Evolutionary conservation across 2,888 invertebrate genomes (phyloP).

Genomic region (Mystacides longicornis): DNA sequence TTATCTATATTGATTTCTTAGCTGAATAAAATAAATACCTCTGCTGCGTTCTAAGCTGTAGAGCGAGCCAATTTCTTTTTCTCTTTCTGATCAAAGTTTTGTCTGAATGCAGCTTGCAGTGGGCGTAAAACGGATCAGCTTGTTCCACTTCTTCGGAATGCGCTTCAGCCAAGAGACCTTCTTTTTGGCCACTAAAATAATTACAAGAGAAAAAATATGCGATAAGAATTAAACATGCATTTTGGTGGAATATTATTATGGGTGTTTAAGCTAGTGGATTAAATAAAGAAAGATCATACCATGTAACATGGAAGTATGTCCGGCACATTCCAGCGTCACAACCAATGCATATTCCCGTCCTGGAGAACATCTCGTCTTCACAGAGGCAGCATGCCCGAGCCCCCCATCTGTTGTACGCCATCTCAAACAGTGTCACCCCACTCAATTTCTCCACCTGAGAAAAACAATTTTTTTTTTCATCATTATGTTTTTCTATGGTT

Average conservation of each 20-base stretch:
- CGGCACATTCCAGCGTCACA: slow-evolving; percentile 99
- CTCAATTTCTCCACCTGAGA: slow-evolving; percentile 73
- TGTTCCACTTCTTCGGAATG: slow-evolving; percentile 85
- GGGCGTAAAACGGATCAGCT: slow-evolving; percentile 95
- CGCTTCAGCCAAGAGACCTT: slow-evolving; percentile 87
- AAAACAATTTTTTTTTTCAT: no score
- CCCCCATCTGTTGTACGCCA: slow-evolving; percentile 97
- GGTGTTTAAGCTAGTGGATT: neutral
- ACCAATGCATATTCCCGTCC: slow-evolving; percentile 92
- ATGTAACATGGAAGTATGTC: slow-evolving; percentile 95
- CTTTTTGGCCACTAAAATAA: slow-evolving; percentile 73
- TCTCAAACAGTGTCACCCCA: slow-evolving; percentile 91
- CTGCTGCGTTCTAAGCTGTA: slow-evolving; percentile 73
- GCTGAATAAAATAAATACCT: slow-evolving; percentile 34
- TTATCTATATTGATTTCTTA: neutral
- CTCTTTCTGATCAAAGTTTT: slow-evolving; percentile 75
- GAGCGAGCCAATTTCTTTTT: slow-evolving; percentile 77
- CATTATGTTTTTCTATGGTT: no score
- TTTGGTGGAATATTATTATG: neutral
- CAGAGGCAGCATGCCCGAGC: slow-evolving; percentile 87
- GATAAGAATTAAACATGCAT: neutral
- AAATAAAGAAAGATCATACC: slow-evolving; percentile 46
- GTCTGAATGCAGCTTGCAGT: slow-evolving; percentile 92
- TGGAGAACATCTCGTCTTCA: slow-evolving; percentile 74
- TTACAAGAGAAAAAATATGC: neutral